A percentile compares a stretch with the other conserved stretches of the same genome.
phyloP scores from a whole-genome alignment of 2,113 vertebrate genomes.

The Bubo scandiacus region DNA sequence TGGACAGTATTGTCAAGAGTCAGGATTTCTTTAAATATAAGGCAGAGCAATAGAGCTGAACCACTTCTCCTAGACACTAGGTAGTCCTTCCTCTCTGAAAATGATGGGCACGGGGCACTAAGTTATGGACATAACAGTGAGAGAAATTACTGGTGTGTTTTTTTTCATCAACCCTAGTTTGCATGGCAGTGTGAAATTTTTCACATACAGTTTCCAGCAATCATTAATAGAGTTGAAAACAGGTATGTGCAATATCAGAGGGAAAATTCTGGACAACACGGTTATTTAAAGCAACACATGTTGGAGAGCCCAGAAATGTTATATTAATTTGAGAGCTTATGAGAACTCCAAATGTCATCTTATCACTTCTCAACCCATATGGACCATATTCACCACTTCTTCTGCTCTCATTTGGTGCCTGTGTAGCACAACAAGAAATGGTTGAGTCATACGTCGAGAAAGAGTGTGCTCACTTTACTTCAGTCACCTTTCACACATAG shows the following conservation, averaged over 20 bases:
- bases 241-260: background rate
- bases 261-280: background rate
- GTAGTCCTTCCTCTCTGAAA: background rate
- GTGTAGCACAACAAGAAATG: background rate
- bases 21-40: background rate
- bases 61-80: background rate
- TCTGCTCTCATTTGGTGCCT: background rate
- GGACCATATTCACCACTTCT: background rate
- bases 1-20: background rate
- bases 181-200: background rate
- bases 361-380: background rate
- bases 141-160: background rate
- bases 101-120: background rate
- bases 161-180: background rate
- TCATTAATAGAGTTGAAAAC: background rate
- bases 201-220: background rate
- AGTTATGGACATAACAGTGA: background rate
- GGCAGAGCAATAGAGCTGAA: background rate
- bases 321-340: background rate
- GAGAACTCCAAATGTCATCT: background rate
- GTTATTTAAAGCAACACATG: background rate
- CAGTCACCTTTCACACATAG: background rate
- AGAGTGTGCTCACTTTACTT: background rate
- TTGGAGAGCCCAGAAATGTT: background rate
- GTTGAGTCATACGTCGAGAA: background rate